These are phyloP conservation scores for Cheilosia impressa DNA, from an alignment of 2,888 invertebrate species.

Conservation along the genomic window DNA sequence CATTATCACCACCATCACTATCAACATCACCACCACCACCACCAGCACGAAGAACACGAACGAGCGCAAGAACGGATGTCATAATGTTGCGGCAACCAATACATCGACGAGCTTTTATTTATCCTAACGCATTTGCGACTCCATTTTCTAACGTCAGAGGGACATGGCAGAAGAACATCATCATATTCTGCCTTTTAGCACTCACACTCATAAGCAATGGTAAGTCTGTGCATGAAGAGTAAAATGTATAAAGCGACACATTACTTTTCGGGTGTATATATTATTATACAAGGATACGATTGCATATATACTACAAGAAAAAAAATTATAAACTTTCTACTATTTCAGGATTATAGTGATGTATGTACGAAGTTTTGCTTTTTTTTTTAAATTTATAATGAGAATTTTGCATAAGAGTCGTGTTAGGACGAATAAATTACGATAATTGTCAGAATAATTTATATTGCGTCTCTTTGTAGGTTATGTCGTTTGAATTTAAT, in stretches of 20 bases:
- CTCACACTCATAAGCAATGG: constrained; percentile 69
- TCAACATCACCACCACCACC: constrained; percentile 26
- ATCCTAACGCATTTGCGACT: constrained; percentile 77
- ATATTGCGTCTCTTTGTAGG: constrained; percentile 60
- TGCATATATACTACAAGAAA: neutral
- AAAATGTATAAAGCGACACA: constrained; percentile 15
- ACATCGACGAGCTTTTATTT: constrained; percentile 59
- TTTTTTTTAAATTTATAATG: constrained; percentile 60
- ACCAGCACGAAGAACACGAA: constrained; percentile 29
- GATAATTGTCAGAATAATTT: constrained; percentile 71
- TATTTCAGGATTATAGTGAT: constrained; percentile 49
- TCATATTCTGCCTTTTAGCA: constrained; percentile 71
- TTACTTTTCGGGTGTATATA: constrained; percentile 32
- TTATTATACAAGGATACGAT: constrained; percentile 25
- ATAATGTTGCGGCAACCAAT: constrained; percentile 76
- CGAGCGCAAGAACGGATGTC: constrained; percentile 65
- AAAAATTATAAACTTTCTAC: constrained; percentile 33
- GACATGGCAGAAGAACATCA: constrained; percentile 73
- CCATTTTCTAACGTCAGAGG: constrained; percentile 76
- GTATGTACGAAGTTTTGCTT: neutral
- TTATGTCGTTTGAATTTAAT: constrained; percentile 73
- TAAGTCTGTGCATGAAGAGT: constrained; percentile 38
- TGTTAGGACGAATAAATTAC: constrained; percentile 68
- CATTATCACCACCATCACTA: constrained; percentile 39
- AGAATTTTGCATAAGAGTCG: constrained; percentile 45